A percentile compares a stretch with the other conserved stretches of the same genome.
Conservation (phyloP, 1,140 invertebrate genomes). For the Solenopsis fugax region DNA sequence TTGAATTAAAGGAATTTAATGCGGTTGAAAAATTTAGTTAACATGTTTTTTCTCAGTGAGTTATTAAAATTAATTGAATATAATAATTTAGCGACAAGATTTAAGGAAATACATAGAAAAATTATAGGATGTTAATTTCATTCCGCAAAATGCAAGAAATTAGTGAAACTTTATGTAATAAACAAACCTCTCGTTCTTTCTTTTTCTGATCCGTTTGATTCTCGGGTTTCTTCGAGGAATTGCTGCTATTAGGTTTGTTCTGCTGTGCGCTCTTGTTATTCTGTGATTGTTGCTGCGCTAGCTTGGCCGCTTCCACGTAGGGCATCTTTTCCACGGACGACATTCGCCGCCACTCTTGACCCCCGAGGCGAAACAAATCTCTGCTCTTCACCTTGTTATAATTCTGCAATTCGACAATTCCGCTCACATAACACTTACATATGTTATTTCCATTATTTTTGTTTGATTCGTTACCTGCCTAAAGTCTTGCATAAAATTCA, state of each 20-base stretch:
- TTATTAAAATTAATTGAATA: background rate
- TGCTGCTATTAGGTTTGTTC: constrained; percentile 15
- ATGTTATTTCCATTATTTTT: background rate
- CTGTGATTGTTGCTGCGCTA: constrained; percentile 63
- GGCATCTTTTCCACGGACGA: constrained; percentile 77
- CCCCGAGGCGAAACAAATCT: constrained; percentile 75
- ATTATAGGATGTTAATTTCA: constrained; percentile 19
- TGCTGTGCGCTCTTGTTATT: constrained; percentile 41
- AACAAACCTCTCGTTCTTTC: constrained; percentile 48
- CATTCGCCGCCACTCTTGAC: constrained; percentile 79
- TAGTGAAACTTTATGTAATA: constrained; percentile 56
- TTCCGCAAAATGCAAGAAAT: constrained; percentile 38
- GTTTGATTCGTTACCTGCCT: constrained; percentile 70
- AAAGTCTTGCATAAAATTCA: constrained; percentile 81
- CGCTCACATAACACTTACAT: background rate
- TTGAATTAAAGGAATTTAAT: too few species aligned
- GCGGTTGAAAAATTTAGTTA: too few species aligned
- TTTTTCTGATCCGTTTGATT: constrained; percentile 26
- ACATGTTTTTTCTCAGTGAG: background rate
- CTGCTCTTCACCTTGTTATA: constrained; percentile 48
- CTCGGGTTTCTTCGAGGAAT: constrained; percentile 29
- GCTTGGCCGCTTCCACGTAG: constrained; percentile 76
- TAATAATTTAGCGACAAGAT: background rate
- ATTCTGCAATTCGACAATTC: constrained; percentile 45
- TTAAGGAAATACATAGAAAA: background rate